Percentiles rank a stretch among this genome's conserved stretches.
Evolutionary conservation across 2,888 invertebrate genomes (phyloP).

Genomic region (Polydesmus complanatus): DNA sequence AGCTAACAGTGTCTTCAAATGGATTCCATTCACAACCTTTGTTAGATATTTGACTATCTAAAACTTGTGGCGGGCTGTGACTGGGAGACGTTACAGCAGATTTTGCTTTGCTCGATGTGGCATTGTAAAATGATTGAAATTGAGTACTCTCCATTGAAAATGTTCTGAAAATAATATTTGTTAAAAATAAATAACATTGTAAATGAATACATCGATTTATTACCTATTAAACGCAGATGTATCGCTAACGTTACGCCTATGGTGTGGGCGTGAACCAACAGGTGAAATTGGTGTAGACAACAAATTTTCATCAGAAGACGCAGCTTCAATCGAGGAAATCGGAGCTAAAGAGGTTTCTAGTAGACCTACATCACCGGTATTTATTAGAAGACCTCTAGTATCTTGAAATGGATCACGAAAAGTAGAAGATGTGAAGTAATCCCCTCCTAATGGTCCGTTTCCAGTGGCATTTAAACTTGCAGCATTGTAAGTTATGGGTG

Average conservation of each 20-base stretch:
- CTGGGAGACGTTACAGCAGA: slow-evolving; percentile 29
- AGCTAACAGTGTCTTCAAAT: slow-evolving; percentile 56
- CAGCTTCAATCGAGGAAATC: slow-evolving; percentile 5
- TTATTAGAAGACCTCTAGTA: background rate
- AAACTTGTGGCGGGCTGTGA: slow-evolving; percentile 26
- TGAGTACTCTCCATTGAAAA: slow-evolving; percentile 59
- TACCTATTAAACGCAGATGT: slow-evolving; percentile 69
- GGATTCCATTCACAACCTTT: slow-evolving; percentile 66
- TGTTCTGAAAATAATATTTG: slow-evolving; percentile 38
- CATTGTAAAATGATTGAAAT: slow-evolving; percentile 57
- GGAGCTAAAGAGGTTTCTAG: slow-evolving; percentile 18
- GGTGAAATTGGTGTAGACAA: slow-evolving; percentile 23
- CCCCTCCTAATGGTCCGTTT: slow-evolving; percentile 43
- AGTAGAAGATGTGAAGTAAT: slow-evolving; percentile 47
- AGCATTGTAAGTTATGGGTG: background rate
- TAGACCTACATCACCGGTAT: too few relatives aligned
- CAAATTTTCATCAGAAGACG: slow-evolving; percentile 6
- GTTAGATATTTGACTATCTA: slow-evolving; percentile 30
- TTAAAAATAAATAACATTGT: background rate
- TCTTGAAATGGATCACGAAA: slow-evolving; percentile 60
- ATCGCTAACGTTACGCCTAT: slow-evolving; percentile 68
- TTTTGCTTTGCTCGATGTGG: slow-evolving; percentile 35
- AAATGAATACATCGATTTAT: slow-evolving; percentile 24
- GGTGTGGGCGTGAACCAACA: slow-evolving; percentile 30
- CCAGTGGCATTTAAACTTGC: background rate